Percentiles rank a stretch among this genome's conserved stretches.
phyloP scores from a whole-genome alignment of 1,140 invertebrate species.

The Drosophila athabasca region DNA sequence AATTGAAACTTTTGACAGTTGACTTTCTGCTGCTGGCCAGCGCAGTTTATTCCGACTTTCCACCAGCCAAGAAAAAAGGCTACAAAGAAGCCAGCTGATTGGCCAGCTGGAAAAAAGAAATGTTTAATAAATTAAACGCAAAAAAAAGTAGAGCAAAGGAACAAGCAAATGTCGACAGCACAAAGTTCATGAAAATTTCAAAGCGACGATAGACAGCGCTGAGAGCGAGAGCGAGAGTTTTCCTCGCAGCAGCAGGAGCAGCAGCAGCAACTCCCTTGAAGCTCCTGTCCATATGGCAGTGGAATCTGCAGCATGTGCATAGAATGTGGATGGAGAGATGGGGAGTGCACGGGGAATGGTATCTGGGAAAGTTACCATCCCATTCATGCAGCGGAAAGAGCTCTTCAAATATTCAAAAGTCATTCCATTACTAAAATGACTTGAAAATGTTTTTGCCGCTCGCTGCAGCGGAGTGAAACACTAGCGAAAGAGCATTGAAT shows the following conservation, averaged over 20 bases:
- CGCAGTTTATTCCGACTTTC: no score
- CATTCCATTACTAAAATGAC: slow-evolving; percentile 67
- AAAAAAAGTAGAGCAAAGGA: background rate
- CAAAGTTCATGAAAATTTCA: slow-evolving; percentile 60
- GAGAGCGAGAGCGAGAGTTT: slow-evolving; percentile 4
- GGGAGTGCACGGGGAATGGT: no score
- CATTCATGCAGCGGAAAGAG: slow-evolving; percentile 26
- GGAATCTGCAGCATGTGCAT: slow-evolving; percentile 3
- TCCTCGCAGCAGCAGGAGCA: background rate
- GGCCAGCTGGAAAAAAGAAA: slow-evolving; percentile 4
- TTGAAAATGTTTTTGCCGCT: slow-evolving; percentile 44
- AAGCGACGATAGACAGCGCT: slow-evolving; percentile 34
- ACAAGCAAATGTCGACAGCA: slow-evolving; percentile 20
- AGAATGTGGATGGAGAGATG: background rate
- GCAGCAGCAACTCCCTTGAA: slow-evolving; percentile 11
- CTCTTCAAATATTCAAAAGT: slow-evolving; percentile 77
- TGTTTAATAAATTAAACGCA: slow-evolving; percentile 11
- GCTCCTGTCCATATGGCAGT: background rate
- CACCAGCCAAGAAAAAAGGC: background rate
- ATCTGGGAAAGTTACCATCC: background rate
- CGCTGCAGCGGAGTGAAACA: slow-evolving; percentile 28
- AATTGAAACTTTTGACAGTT: no score
- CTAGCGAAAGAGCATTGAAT: slow-evolving; percentile 12
- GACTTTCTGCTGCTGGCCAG: no score
- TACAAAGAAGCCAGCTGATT: background rate